phyloP scores from a whole-genome alignment of 2,797 vertebrate genomes.

The Gymnopithys bicolor region DNA sequence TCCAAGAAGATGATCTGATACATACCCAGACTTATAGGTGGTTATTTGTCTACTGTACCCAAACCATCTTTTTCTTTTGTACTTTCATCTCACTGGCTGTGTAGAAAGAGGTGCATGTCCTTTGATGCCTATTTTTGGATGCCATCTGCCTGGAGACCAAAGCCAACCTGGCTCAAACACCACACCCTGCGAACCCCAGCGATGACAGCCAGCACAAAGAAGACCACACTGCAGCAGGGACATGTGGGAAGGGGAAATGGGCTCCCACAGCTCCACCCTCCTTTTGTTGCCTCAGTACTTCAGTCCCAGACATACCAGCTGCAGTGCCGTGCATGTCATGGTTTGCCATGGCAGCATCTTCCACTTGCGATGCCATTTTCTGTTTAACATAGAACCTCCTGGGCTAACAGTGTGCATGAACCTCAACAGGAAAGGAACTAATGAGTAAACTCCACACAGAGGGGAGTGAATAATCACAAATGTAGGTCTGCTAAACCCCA shows the following conservation, averaged over 20 bases:
- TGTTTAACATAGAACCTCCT: conserved; percentile 11
- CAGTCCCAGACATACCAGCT: not conserved
- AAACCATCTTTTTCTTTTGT: not conserved
- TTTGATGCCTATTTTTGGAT: not conserved
- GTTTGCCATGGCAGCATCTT: not conserved
- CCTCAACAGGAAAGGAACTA: conserved; percentile 64
- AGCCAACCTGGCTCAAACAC: not conserved
- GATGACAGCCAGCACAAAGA: not conserved
- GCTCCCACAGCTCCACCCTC: not conserved
- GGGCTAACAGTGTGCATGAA: conserved; percentile 11
- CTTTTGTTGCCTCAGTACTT: not conserved
- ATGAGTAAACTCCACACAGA: conserved; percentile 59
- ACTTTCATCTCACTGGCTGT: not conserved
- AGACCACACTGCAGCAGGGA: not conserved
- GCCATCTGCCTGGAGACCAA: not conserved
- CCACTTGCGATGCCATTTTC: not conserved
- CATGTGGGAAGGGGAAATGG: not conserved
- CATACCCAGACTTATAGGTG: not conserved
- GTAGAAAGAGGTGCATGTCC: not conserved
- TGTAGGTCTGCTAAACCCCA: not conserved
- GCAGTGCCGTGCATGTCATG: not conserved
- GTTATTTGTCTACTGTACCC: not conserved
- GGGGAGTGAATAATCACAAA: conserved; percentile 51
- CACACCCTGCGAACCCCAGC: not conserved
- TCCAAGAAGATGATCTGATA: not conserved